These are phyloP conservation scores for Rotaria macrura DNA, from an alignment of 2,888 invertebrate genomes.

Conservation along the genomic window DNA sequence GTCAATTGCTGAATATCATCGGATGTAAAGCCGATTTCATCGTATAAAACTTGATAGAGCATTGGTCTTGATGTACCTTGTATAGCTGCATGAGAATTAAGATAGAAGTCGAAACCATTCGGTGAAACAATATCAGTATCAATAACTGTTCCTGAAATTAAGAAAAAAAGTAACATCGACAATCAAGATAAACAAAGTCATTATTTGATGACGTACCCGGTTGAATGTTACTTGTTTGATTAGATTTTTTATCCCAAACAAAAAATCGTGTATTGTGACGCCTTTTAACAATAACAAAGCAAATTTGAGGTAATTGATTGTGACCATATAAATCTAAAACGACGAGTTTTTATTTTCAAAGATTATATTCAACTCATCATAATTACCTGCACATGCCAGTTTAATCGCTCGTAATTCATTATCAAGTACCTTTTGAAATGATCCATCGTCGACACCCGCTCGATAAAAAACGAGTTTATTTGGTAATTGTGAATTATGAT, in stretches of 20 bases:
- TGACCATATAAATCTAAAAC: neutral
- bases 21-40: neutral
- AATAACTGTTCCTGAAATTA: neutral
- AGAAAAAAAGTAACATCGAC: neutral
- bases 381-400: neutral
- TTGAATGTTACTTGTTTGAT: neutral
- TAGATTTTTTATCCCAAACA: neutral
- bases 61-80: neutral
- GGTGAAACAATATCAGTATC: neutral
- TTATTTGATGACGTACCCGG: too few relatives aligned
- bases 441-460: neutral
- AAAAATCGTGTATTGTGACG: neutral
- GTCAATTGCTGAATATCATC: neutral
- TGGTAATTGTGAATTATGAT: neutral
- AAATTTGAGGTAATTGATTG: neutral
- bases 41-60: neutral
- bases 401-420: neutral
- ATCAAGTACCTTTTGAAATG: neutral
- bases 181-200: too few relatives aligned
- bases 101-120: neutral
- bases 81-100: neutral
- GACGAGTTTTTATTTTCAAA: too few relatives aligned
- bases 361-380: too few relatives aligned
- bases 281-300: neutral
- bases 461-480: conserved; percentile 17